Conservation (phyloP, 2,888 invertebrate genomes). For the Drosophila austrosaltans region DNA sequence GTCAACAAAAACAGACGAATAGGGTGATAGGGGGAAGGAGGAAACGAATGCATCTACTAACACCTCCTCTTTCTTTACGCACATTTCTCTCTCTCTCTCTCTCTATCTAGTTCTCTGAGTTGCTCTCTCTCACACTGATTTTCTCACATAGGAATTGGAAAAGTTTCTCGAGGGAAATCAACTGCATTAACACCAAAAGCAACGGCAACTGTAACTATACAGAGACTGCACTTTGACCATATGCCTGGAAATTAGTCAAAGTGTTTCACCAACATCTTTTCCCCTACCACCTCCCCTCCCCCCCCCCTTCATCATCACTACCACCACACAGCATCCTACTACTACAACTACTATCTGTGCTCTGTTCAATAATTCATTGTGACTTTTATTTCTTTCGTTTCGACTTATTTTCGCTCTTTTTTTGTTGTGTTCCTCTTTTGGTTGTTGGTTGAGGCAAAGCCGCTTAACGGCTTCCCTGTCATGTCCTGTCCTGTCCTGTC, state of each 20-base stretch:
- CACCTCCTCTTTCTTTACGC: no score
- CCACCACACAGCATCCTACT: background rate
- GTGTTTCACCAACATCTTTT: slow-evolving; percentile 32
- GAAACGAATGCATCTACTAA: background rate
- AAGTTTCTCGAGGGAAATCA: slow-evolving; percentile 74
- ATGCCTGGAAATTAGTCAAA: slow-evolving; percentile 52
- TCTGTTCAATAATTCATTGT: slow-evolving; percentile 55
- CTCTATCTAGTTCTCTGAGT: no score
- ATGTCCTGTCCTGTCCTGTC: slow-evolving; percentile 37
- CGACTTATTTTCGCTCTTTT: background rate
- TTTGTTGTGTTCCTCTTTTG: slow-evolving; percentile 28
- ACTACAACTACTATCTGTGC: background rate
- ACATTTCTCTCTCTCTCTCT: background rate
- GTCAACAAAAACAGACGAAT: slow-evolving; percentile 70
- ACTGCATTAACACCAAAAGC: slow-evolving; percentile 51
- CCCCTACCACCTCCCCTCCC: background rate
- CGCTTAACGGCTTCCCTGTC: slow-evolving; percentile 63
- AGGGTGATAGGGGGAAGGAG: slow-evolving; percentile 5
- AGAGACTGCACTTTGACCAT: slow-evolving; percentile 36
- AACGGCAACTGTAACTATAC: slow-evolving; percentile 42
- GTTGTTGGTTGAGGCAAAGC: slow-evolving; percentile 52
- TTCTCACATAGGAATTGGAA: slow-evolving; percentile 15
- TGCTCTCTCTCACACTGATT: background rate
- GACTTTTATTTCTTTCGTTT: slow-evolving; percentile 20
- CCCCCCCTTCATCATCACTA: background rate